Percentiles rank a stretch among this genome's conserved stretches.
Conservation (phyloP, 2,797 vertebrate species). For the Lepus townsendii region DNA sequence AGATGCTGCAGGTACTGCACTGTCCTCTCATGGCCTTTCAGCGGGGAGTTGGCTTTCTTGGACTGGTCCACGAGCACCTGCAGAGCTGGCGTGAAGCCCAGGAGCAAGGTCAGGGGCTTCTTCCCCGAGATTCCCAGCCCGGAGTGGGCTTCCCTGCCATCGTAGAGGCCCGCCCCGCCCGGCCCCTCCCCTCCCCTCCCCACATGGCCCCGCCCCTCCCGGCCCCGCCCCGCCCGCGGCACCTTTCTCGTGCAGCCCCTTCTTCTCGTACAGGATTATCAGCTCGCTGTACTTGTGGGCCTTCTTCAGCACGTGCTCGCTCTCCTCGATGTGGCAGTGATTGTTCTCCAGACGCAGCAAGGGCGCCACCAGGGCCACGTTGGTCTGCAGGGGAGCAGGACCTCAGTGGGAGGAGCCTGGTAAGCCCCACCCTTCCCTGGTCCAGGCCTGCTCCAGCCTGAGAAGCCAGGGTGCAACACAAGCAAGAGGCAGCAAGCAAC, state of each 20-base stretch:
- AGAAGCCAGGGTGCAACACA: neutral
- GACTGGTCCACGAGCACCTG: conserved; percentile 98
- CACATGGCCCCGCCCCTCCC: no score
- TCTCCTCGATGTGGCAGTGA: conserved; percentile 99
- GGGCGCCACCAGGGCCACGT: conserved; percentile 97
- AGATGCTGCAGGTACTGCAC: conserved; percentile 98
- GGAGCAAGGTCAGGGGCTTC: conserved; percentile 38
- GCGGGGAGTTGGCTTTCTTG: conserved; percentile 98
- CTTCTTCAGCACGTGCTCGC: conserved; percentile 98
- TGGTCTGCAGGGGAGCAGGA: conserved; percentile 91
- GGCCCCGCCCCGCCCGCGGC: neutral
- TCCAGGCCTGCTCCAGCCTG: neutral
- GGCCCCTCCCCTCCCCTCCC: no score
- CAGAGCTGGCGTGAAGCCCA: conserved; percentile 90
- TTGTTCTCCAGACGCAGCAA: conserved; percentile 98
- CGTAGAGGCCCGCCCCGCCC: neutral
- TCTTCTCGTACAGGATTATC: conserved; percentile 99
- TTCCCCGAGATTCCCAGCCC: neutral
- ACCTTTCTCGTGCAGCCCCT: conserved; percentile 99
- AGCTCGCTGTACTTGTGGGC: conserved; percentile 99
- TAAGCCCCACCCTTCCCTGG: neutral
- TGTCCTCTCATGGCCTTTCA: conserved; percentile 98
- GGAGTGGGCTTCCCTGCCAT: neutral
- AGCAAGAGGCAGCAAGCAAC: neutral
- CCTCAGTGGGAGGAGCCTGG: neutral